Evolutionary conservation across 2,797 vertebrate genomes (phyloP).

Genomic region (Lepus townsendii): DNA sequence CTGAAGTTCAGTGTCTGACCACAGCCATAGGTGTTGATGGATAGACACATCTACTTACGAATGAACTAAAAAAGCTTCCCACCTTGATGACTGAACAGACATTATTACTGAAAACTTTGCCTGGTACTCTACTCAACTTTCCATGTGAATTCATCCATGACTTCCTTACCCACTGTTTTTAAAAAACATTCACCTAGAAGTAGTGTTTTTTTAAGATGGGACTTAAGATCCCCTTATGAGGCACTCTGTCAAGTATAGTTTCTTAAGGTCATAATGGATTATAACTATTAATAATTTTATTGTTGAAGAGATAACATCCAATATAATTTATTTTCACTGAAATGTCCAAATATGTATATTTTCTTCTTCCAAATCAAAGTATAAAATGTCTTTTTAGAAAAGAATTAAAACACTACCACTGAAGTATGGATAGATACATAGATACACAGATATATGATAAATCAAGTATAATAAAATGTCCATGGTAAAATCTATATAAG

Average conservation of each 20-base stretch:
- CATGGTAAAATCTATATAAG: constrained; percentile 29
- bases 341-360: constrained; percentile 3
- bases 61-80: constrained; percentile 68
- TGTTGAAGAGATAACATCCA: constrained; percentile 44
- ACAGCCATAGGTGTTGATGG: constrained; percentile 46
- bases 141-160: constrained; percentile 30
- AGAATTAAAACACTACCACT: background rate
- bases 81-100: constrained; percentile 46
- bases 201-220: constrained; percentile 13
- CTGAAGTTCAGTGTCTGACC: constrained; percentile 64
- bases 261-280: constrained; percentile 44
- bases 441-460: background rate
- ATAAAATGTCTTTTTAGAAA: constrained; percentile 36
- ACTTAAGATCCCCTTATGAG: constrained; percentile 40
- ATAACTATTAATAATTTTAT: constrained; percentile 41
- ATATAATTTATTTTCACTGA: constrained; percentile 67
- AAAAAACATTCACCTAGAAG: constrained; percentile 44
- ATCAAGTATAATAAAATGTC: background rate
- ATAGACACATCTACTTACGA: constrained; percentile 50
- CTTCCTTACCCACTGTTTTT: constrained; percentile 1
- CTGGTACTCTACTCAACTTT: constrained; percentile 50
- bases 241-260: background rate
- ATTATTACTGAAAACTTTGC: constrained; percentile 59
- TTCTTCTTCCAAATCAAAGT: constrained; percentile 57
- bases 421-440: background rate